Percentiles rank a stretch among this genome's conserved stretches.
phyloP scores from a whole-genome alignment of 2,113 vertebrate species.

The Apodemus speciosus region DNA sequence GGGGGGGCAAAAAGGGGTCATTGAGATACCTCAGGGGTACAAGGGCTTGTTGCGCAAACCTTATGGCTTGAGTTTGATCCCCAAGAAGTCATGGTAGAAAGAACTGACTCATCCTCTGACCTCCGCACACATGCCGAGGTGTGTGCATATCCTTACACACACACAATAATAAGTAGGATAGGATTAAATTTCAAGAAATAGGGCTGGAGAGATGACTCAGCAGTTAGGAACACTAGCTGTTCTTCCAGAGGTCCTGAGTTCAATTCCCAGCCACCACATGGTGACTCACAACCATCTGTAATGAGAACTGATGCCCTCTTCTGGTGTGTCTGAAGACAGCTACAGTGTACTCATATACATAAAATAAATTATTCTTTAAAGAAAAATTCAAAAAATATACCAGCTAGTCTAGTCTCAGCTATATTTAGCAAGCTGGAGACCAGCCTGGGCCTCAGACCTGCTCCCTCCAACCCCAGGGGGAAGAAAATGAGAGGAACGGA shows the following conservation, averaged over 20 bases:
- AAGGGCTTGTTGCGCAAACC: neutral
- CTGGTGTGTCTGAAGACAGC: no score
- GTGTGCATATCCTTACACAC: no score
- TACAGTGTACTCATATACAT: no score
- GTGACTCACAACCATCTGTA: no score
- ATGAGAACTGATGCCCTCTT: no score
- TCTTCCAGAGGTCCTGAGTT: no score
- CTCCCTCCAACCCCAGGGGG: fast-evolving
- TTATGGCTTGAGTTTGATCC: neutral
- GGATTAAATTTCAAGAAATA: neutral
- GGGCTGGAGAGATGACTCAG: no score
- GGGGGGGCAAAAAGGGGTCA: neutral
- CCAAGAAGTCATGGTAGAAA: neutral
- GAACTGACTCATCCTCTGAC: neutral
- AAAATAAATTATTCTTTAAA: no score
- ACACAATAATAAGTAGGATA: neutral
- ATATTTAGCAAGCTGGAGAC: neutral
- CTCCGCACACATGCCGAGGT: neutral
- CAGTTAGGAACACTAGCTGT: no score
- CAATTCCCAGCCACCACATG: no score
- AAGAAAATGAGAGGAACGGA: neutral
- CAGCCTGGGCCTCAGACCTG: neutral
- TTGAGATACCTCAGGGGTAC: neutral
- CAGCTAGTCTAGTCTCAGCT: neutral
- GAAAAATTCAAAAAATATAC: neutral